These are phyloP conservation scores for Morpho deidamia DNA, from an alignment of 2,888 invertebrate species.

Conservation along the genomic window DNA sequence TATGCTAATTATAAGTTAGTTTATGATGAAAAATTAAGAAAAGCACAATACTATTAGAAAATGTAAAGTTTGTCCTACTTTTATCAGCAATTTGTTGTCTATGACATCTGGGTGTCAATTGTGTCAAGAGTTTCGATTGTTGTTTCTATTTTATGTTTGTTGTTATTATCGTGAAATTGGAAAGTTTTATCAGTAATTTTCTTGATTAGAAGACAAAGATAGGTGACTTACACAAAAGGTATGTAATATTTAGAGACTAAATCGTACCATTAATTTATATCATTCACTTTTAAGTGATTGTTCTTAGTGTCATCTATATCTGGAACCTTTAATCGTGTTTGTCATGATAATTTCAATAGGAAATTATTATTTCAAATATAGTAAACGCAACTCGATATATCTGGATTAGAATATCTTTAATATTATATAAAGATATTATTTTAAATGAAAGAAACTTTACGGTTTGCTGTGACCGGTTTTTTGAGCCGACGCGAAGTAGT, in stretches of 20 bases:
- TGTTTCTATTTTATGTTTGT: constrained; percentile 26
- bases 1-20: too few relatives aligned
- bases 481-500: constrained; percentile 8
- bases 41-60: neutral
- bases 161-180: constrained; percentile 29
- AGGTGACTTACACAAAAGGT: neutral
- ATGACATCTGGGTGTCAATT: constrained; percentile 49
- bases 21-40: neutral
- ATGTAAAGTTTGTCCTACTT: constrained; percentile 16
- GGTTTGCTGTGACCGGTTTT: constrained; percentile 13
- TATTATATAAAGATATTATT: neutral
- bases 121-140: constrained; percentile 35
- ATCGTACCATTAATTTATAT: neutral
- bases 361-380: neutral
- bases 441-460: constrained; percentile 1
- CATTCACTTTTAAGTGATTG: neutral
- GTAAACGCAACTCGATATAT: neutral
- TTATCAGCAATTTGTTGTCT: constrained; percentile 30
- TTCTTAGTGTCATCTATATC: neutral
- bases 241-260: neutral
- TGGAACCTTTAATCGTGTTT: constrained; percentile 7
- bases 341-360: constrained; percentile 10
- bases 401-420: neutral
- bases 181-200: constrained; percentile 14
- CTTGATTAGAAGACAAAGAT: neutral